These are phyloP conservation scores for Lophotriccus pileatus DNA, from an alignment of 2,797 vertebrate species.

Conservation along the genomic window DNA sequence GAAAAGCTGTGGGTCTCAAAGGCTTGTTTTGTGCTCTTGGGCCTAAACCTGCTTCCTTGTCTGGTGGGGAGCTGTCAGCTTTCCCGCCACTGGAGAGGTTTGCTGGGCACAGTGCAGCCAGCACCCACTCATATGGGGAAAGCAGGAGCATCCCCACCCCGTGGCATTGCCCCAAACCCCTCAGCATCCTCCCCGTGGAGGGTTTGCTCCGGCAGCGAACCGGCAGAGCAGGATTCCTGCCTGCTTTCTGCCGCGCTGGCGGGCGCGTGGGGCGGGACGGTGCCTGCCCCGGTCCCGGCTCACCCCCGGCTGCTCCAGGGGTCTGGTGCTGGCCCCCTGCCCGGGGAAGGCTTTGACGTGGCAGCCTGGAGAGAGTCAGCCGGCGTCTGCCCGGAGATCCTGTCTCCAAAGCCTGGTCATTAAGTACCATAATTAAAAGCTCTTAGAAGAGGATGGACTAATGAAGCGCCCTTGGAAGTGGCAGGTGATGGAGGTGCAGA, in stretches of 20 bases:
- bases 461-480: not conserved
- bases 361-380: not conserved
- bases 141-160: not conserved
- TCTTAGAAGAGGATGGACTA: not conserved
- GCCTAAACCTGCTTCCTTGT: not conserved
- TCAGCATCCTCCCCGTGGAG: not conserved
- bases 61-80: not conserved
- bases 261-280: fast-evolving
- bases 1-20: not conserved
- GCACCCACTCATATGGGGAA: fast-evolving
- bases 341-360: not conserved
- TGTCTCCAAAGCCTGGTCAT: not conserved
- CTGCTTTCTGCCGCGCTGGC: not conserved
- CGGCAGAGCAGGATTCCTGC: conserved; percentile 18
- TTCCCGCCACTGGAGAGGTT: not conserved
- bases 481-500: not conserved
- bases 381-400: fast-evolving
- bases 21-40: not conserved
- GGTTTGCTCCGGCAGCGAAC: not conserved
- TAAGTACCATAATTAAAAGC: not conserved
- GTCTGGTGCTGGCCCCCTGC: fast-evolving
- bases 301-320: not conserved
- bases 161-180: not conserved
- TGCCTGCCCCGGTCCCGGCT: fast-evolving
- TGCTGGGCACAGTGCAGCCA: not conserved